These are phyloP conservation scores for Nemotelus pantherinus DNA, from an alignment of 2,888 invertebrate genomes.

Conservation along the genomic window DNA sequence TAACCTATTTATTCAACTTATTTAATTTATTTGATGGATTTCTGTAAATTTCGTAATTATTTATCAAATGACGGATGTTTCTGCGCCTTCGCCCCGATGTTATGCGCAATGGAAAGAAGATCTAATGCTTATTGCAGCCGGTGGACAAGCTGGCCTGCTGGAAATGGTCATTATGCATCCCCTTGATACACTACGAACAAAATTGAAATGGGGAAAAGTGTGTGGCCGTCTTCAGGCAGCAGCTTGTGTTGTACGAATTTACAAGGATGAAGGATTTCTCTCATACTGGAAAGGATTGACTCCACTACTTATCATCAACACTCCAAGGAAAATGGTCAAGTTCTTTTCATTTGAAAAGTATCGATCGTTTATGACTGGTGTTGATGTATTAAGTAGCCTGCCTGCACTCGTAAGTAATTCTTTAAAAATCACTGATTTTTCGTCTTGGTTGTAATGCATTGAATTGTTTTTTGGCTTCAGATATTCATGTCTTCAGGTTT, in stretches of 20 bases:
- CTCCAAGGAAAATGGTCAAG: neutral
- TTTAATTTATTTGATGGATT: too few relatives aligned
- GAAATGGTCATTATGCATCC: neutral
- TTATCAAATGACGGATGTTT: too few relatives aligned
- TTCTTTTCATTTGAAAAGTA: slow-evolving; percentile 11
- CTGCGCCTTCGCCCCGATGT: neutral
- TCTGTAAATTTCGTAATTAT: too few relatives aligned
- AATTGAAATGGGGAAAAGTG: neutral
- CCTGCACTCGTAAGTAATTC: neutral
- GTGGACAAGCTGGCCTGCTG: neutral
- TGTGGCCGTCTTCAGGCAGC: neutral
- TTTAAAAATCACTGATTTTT: too few relatives aligned
- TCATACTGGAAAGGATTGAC: slow-evolving; percentile 11
- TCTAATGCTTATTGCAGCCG: neutral
- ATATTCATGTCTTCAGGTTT: neutral
- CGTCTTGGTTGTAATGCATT: too few relatives aligned
- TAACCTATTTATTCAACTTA: too few relatives aligned
- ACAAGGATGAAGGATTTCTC: neutral
- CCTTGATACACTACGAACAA: slow-evolving; percentile 6
- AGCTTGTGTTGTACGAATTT: neutral
- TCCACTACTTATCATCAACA: neutral
- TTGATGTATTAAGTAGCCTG: neutral
- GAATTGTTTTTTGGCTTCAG: too few relatives aligned
- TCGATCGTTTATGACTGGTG: neutral
- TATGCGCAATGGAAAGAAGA: neutral